Base-by-base conservation (phyloP, 2,113 vertebrate genomes). In the Podilymbus podiceps region DNA sequence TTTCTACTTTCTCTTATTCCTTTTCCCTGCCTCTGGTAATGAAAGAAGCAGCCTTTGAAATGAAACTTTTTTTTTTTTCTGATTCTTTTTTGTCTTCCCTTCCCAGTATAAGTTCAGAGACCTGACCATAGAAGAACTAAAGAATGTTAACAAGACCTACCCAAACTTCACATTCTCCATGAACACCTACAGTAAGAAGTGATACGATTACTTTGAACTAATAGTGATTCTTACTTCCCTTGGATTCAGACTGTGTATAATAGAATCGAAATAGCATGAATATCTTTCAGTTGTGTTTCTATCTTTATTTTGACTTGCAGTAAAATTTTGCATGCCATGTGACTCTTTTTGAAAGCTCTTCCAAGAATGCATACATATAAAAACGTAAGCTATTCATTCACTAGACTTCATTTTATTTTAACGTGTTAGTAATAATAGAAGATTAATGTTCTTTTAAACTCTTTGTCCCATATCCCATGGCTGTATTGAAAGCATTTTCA, bases 51-150 rank as follows among this genome's bases (percentile, higher is more conserved):
- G 6, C 22, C n/a, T 64, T 93, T 83, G 60, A 71, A 82, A 17
- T 71, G 6, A 28, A 77, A 69, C 27, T 3, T 38, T 44, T 40
- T 73, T 30, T 73, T 84, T 75, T 64, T 25, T 55, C 18, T 46
- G 31, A 5, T 67, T 47, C 47, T 81, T 67, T 60, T 68, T 50
- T 33, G 31, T 47, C 2, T 17, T 27, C 7, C 2, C 25, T 96
- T 95, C 58, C 15, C 87, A 98, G 98, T 98, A 98, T 94, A 98
- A 98, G 63, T 98, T 98, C 93, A 97, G 98, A 90, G 98, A 98
- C 81, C 80, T 98, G 91, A 98, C 98, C 52, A 84, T 98, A 47
- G 98, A 98, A 95, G 98, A 98, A 93, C 72, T 98, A 46, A 98
- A 97, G 93, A 97, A 96, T 30, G 91, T 98, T 52, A 97, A 95